Evolutionary conservation across 1,140 invertebrate species (phyloP).

Genomic region (Archegozetes longisetosus): DNA sequence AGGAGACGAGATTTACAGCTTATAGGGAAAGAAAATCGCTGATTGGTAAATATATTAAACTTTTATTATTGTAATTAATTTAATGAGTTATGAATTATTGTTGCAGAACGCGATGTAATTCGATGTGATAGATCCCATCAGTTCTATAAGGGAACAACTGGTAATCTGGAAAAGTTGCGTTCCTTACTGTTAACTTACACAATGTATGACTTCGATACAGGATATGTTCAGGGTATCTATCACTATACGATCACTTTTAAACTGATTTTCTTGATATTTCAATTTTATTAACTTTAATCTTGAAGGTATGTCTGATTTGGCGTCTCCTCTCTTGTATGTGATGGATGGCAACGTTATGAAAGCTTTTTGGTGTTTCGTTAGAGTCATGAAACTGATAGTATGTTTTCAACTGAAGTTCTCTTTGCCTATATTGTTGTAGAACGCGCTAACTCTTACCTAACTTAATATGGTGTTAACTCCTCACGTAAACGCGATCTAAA

Average conservation of each 20-base stretch:
- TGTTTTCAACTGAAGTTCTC: no score
- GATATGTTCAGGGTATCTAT: slow-evolving; percentile 37
- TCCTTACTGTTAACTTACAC: slow-evolving; percentile 96
- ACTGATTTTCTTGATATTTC: neutral
- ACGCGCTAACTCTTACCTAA: neutral
- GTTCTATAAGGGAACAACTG: slow-evolving; percentile 79
- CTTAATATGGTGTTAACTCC: neutral
- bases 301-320: slow-evolving; percentile 83
- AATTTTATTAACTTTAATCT: neutral
- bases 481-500: neutral
- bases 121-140: slow-evolving; percentile 81
- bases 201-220: slow-evolving; percentile 95
- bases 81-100: slow-evolving; percentile 15
- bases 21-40: slow-evolving; percentile 81
- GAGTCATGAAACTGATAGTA: slow-evolving; percentile 92
- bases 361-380: slow-evolving; percentile 98
- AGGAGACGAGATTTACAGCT: slow-evolving; percentile 73
- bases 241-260: neutral
- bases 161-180: slow-evolving; percentile 62
- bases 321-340: slow-evolving; percentile 79
- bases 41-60: slow-evolving; percentile 44
- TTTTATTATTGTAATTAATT: neutral
- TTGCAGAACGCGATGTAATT: slow-evolving; percentile 87
- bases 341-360: slow-evolving; percentile 79
- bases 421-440: neutral